Conservation (phyloP, 1,140 invertebrate species). For the Aleiodes sp. region DNA sequence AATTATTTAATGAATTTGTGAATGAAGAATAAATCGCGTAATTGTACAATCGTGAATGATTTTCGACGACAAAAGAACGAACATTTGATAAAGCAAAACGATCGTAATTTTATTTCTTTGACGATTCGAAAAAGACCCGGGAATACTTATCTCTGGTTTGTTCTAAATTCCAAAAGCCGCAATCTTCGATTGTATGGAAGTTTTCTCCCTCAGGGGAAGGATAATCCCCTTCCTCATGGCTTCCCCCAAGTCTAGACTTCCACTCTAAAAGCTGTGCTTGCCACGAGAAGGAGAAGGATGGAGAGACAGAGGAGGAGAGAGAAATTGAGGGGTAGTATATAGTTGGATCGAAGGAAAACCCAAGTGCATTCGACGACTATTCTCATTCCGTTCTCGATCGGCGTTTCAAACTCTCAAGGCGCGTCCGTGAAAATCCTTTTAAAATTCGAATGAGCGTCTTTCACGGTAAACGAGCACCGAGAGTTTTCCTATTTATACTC, state of each 20-base stretch:
- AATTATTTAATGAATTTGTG: too few species aligned
- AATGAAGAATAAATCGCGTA: too few species aligned
- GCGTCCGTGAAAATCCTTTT: conserved; percentile 35
- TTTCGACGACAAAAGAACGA: neutral
- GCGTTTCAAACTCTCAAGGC: conserved; percentile 35
- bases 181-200: conserved; percentile 31
- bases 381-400: conserved; percentile 48
- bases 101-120: neutral
- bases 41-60: too few species aligned
- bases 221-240: conserved; percentile 17
- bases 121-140: neutral
- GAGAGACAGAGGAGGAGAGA: neutral
- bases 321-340: neutral
- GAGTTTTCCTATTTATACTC: conserved; percentile 33
- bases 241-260: conserved; percentile 22
- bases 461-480: conserved; percentile 33
- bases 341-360: neutral
- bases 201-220: neutral
- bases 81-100: neutral
- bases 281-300: too few species aligned
- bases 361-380: conserved; percentile 30
- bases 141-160: conserved; percentile 32
- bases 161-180: conserved; percentile 19
- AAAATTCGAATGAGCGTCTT: conserved; percentile 40
- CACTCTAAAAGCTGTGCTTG: conserved; percentile 1